Conservation (phyloP, 1,140 invertebrate species). For the Zaprionus davidi region DNA sequence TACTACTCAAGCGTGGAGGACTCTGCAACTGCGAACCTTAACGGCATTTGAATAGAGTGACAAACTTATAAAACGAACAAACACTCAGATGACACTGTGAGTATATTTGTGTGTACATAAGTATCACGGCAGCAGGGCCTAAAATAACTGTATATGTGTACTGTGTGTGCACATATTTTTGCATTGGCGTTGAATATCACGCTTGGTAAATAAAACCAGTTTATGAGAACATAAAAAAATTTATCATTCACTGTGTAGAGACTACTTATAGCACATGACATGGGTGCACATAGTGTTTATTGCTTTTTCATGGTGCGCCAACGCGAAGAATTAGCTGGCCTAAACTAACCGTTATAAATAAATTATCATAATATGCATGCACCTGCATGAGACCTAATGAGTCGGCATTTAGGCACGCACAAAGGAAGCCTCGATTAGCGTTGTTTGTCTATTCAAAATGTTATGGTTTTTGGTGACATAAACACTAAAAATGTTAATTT, state of each 20-base stretch:
- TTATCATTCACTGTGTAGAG: background rate
- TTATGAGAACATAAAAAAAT: slow-evolving; percentile 57
- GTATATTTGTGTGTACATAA: background rate
- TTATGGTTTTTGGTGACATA: slow-evolving; percentile 20
- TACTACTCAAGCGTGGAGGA: slow-evolving; percentile 7
- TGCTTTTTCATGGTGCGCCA: slow-evolving; percentile 48
- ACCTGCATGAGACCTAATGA: slow-evolving; percentile 38
- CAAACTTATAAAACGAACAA: slow-evolving; percentile 60
- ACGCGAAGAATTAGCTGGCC: slow-evolving; percentile 27
- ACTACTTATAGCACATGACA: background rate
- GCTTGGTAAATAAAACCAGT: slow-evolving; percentile 69
- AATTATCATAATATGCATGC: slow-evolving; percentile 57
- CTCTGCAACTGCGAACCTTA: slow-evolving; percentile 43
- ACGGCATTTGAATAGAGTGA: slow-evolving; percentile 64
- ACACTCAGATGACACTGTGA: slow-evolving; percentile 6
- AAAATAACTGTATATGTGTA: slow-evolving; percentile 28
- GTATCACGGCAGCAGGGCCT: slow-evolving; percentile 17
- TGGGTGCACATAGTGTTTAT: slow-evolving; percentile 61
- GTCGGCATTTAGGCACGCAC: slow-evolving; percentile 33
- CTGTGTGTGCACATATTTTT: slow-evolving; percentile 22
- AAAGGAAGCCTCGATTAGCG: background rate
- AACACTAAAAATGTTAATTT: slow-evolving; percentile 6
- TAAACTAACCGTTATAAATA: slow-evolving; percentile 66
- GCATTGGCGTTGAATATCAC: slow-evolving; percentile 54
- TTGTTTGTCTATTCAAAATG: slow-evolving; percentile 39